Base-by-base conservation (phyloP, 2,113 vertebrate genomes). In the Nothobranchius furzeri region DNA sequence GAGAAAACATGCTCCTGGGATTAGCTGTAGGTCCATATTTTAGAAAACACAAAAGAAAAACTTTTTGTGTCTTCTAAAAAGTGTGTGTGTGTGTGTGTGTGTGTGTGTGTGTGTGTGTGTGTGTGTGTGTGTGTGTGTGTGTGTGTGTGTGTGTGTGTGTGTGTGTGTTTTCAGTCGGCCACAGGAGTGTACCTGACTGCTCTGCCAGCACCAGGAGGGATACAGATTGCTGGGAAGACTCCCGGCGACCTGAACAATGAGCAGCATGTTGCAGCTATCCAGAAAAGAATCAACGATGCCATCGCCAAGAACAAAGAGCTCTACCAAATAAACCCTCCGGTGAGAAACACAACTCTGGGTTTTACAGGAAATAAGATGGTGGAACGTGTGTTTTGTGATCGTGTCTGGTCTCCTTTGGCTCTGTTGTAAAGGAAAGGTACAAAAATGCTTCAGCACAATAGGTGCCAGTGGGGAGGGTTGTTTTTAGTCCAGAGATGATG, bases 231-330 rank as follows among this genome's bases (percentile, higher is more conserved):
- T 9, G 97, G 97, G 56, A 99, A 99, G 89, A 96, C 96, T 20
- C 94, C 97, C 1, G 94, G 92, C 54, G 98, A 99, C 73, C 90
- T 95, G 64, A 94, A 92, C 17, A 96, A 95, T 0, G 98, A 99
- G 63, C 96, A 98, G 75, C 96, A 99, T 64, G 89, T 99, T 42
- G 93, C 94, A 15, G 95, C 95, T 56, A 96, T 99, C 87, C 98
- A 99, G 88, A 98, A 96, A 89, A 96, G 96, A 90, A 99, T 99
- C 81, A 99, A 98, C 36, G 98, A 99, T 76, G 95, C 95, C 0
- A 97, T 99, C 46, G 86, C 94, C 63, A 98, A 95, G 85, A 99
- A 98, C 90, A 98, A 95, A 83, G 97, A 98, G 54, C 81, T 98
- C 37, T 97, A 97, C 86, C 95, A 98, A 76, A 95, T 99, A 68